Evolutionary conservation across 1,140 invertebrate species (phyloP), one percentile per base, ranked within the genome.

Genomic region (Neuroterus valhalla): DNA sequence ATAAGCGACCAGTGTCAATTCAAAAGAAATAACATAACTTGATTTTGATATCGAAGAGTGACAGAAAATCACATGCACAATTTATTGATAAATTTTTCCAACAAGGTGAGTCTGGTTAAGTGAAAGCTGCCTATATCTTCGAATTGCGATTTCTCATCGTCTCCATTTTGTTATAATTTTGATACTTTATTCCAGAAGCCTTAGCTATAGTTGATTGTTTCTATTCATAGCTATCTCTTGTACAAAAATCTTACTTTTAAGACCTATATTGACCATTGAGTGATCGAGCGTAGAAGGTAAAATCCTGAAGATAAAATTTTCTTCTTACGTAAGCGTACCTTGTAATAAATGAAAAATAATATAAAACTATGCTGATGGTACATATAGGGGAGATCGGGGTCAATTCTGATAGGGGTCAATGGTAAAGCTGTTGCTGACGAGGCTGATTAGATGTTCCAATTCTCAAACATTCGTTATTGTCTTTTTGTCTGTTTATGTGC

Each of bases 211-310:
- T 45, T 66, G 38, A 55, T 45, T 68, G 66, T 71, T 62, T 62
- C 55, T 71, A 76, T 71, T 71, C 68, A 68, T 42, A 72, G 10
- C n/a, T 38, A 45, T 43, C 21, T 62, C 50, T 68, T 71, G 70
- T 71, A 71, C 70, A 62, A n/a, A 71, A 44, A 42, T 45, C 31
- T 68, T 68, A 71, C 50, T 71, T 75, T 38, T 71, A 68, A 75
- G 43, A 66, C 14, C 14, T 62, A 12, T n/a, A 62, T 62, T 62
- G 31, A 62, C 31, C 31, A 55, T 62, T 62, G 31, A 62, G 26
- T 23, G 55, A 15, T 23, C 15, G 55, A 31, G 15, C 12, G 55
- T 62, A 62, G 55, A 14, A 26, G 26, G 21, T 31, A n/a, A n/a
- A n/a, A n/a, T 23, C 52, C 21, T 62, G 21, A 62, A 62, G 21